Base-by-base conservation (phyloP, 2,888 invertebrate species). In the Sesamia inferens region DNA sequence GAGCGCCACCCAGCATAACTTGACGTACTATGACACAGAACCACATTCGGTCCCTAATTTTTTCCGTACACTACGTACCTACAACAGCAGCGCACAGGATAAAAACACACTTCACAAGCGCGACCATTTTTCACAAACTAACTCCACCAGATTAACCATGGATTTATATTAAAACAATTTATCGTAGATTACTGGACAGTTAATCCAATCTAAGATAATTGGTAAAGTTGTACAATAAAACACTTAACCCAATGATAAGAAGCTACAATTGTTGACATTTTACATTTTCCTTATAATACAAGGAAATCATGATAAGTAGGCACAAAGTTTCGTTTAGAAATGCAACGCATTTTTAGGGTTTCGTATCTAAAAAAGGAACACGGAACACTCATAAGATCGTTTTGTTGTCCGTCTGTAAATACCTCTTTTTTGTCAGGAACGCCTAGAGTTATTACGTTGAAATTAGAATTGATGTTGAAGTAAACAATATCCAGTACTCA, bases 11-110 rank as follows among this genome's bases (percentile, higher is more conserved):
- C 16, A 19, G 13, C 8, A 14, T 0, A 19, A 14, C 5, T 72
- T 55, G 47, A 24, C n/a, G n/a, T 57, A 16, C 6, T 55, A 6
- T 6, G 1, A 47, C 19, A 47, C 6, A 8, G n/a, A 19, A 68
- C n/a, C 5, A 1, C 39, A 31, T 55, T 5, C 42, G 31, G n/a
- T 16, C 19, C 39, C 13, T 48, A 65, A 24, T 42, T 42, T 5
- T 2, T 7, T 1, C 16, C 24, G 42, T 24, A 42, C 24, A 42
- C 42, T n/a, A 22, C 79, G 51, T 91, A 95, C 95, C 95, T 93
- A 95, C 90, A 63, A 89, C 79, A 70, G 91, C 94, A 90, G 88
- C 92, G 81, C 90, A 88, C 78, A 94, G 67, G 55, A 95, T 57
- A 10, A 95, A 59, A 71, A 86, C 87, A 85, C 92, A 90, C 90